Conservation (phyloP, 2,888 invertebrate species). For the Sinelater perroti region DNA sequence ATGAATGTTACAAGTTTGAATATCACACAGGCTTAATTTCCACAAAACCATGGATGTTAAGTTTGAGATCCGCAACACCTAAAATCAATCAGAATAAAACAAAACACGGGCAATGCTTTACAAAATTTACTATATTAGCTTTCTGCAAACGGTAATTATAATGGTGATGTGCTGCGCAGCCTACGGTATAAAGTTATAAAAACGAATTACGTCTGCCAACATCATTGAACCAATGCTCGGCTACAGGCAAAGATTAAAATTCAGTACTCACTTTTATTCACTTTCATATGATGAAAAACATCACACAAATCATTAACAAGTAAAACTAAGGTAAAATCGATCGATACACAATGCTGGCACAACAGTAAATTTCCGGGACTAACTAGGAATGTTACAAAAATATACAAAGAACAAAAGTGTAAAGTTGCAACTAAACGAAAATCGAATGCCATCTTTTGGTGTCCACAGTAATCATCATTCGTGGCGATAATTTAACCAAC, state of each 20-base stretch:
- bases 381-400: constrained; percentile 36
- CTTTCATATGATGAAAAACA: constrained; percentile 30
- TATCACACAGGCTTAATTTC: no score
- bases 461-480: constrained; percentile 22
- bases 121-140: no score
- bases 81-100: no score
- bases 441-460: constrained; percentile 31
- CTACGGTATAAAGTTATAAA: no score
- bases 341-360: constrained; percentile 20
- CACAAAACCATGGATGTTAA: no score
- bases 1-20: no score
- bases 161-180: no score
- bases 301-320: constrained; percentile 34
- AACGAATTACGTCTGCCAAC: no score
- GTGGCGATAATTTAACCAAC: constrained; percentile 24
- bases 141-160: no score
- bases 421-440: constrained; percentile 27
- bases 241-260: background rate
- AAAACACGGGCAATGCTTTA: no score
- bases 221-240: no score
- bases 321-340: constrained; percentile 32
- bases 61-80: no score
- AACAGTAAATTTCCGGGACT: constrained; percentile 1
- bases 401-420: constrained; percentile 14
- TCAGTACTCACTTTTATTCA: constrained; percentile 16